These are phyloP conservation scores for Toxotes chatareus DNA, from an alignment of 2,113 vertebrate genomes.

Conservation along the genomic window DNA sequence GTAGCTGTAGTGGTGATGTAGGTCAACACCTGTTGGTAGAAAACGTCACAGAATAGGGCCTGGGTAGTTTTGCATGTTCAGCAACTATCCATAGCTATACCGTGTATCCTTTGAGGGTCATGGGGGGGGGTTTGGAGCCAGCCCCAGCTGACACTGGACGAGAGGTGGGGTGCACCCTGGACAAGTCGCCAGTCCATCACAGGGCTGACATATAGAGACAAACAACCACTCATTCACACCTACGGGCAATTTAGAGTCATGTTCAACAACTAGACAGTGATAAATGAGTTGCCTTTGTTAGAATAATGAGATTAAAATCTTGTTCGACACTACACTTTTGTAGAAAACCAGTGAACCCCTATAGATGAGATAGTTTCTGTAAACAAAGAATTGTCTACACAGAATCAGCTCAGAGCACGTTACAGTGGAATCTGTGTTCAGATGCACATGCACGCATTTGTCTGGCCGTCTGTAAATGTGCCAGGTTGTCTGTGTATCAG, in stretches of 20 bases:
- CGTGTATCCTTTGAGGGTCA: too few species aligned
- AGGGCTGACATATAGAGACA: too few species aligned
- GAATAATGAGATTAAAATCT: slow-evolving; percentile 52
- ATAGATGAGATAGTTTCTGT: slow-evolving; percentile 17
- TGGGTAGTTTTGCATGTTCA: slow-evolving; percentile 13
- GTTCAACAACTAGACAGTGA: slow-evolving; percentile 31
- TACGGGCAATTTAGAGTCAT: neutral
- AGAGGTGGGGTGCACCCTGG: too few species aligned
- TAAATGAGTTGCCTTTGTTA: slow-evolving; percentile 41
- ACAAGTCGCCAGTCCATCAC: too few species aligned
- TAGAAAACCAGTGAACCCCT: slow-evolving; percentile 20
- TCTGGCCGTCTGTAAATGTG: slow-evolving; percentile 72
- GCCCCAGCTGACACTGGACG: too few species aligned
- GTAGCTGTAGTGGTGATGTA: neutral
- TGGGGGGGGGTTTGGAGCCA: too few species aligned
- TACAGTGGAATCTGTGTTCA: slow-evolving; percentile 50
- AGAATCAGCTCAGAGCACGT: slow-evolving; percentile 42
- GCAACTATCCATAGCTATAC: neutral
- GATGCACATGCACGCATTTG: slow-evolving; percentile 58
- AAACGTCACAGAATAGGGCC: neutral
- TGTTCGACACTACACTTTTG: slow-evolving; percentile 30
- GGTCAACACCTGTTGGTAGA: slow-evolving; percentile 41
- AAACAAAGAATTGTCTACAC: slow-evolving; percentile 55
- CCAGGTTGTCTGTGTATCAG: slow-evolving; percentile 76
- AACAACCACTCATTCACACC: too few species aligned